Conservation (phyloP, 2,888 invertebrate genomes). For the Apamea epomidion region DNA sequence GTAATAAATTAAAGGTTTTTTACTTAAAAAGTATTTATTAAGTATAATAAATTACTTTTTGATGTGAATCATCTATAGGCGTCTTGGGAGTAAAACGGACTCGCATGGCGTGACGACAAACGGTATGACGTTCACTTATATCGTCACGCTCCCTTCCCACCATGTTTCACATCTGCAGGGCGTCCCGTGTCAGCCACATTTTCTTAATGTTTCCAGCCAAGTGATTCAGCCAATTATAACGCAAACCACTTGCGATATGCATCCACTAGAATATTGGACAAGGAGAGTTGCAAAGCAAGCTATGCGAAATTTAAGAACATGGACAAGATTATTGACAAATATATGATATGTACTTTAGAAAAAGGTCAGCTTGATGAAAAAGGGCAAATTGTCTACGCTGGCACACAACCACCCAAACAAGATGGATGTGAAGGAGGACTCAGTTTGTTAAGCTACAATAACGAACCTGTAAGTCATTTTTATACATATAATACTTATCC, state of each 20-base stretch:
- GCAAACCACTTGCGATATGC: constrained; percentile 62
- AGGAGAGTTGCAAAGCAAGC: constrained; percentile 65
- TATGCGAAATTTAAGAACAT: constrained; percentile 59
- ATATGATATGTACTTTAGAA: constrained; percentile 74
- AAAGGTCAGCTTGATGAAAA: constrained; percentile 64
- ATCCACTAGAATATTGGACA: constrained; percentile 62
- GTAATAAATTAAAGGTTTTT: no score
- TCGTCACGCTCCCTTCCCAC: not conserved
- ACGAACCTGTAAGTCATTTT: constrained; percentile 9
- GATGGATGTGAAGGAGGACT: constrained; percentile 20
- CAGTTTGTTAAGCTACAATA: not conserved
- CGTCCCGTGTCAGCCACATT: not conserved
- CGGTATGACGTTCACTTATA: not conserved
- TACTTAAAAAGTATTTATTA: no score
- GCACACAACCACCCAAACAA: not conserved
- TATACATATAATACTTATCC: not conserved
- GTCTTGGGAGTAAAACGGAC: not conserved
- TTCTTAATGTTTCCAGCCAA: constrained; percentile 57
- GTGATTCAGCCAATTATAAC: constrained; percentile 65
- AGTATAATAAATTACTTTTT: not conserved
- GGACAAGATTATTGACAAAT: constrained; percentile 67
- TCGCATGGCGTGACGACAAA: not conserved
- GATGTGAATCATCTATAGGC: not conserved
- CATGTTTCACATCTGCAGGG: not conserved
- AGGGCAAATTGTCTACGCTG: not conserved